Conservation (phyloP, 2,797 vertebrate genomes). For the Pelobates cultripes region DNA sequence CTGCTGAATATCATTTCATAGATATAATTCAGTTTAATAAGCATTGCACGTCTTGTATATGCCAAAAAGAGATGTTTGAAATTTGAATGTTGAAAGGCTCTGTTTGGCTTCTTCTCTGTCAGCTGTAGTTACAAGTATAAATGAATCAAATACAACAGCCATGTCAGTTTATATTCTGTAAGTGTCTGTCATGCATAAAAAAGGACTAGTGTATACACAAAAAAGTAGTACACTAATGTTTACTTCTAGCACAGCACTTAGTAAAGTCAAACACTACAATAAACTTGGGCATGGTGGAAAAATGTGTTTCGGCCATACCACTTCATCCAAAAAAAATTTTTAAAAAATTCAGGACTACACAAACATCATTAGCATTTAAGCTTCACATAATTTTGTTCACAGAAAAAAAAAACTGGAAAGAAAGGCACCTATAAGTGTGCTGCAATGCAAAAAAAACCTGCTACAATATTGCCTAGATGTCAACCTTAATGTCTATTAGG, state of each 20-base stretch:
- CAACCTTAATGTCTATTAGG: no score
- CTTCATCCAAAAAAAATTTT: no score
- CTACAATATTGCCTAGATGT: no score
- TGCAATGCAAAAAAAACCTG: no score
- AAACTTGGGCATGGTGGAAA: no score
- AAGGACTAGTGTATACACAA: background rate
- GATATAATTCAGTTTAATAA: slow-evolving; percentile 7
- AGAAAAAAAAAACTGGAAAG: no score
- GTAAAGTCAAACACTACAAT: no score
- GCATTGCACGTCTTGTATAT: slow-evolving; percentile 10
- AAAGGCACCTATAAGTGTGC: no score
- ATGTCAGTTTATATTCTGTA: slow-evolving; percentile 25
- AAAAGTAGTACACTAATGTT: background rate
- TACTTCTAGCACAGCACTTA: background rate
- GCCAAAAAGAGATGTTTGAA: slow-evolving; percentile 11
- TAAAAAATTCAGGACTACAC: no score
- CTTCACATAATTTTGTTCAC: no score
- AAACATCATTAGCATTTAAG: no score
- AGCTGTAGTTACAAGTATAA: background rate
- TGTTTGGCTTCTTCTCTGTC: background rate
- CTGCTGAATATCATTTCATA: slow-evolving; percentile 13
- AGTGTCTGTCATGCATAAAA: background rate
- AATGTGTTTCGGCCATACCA: no score
- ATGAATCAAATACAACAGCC: slow-evolving; percentile 10
- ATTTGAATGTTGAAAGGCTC: background rate